Evolutionary conservation across 2,797 vertebrate genomes (phyloP).

Genomic region (Scomberomorus guttatus): DNA sequence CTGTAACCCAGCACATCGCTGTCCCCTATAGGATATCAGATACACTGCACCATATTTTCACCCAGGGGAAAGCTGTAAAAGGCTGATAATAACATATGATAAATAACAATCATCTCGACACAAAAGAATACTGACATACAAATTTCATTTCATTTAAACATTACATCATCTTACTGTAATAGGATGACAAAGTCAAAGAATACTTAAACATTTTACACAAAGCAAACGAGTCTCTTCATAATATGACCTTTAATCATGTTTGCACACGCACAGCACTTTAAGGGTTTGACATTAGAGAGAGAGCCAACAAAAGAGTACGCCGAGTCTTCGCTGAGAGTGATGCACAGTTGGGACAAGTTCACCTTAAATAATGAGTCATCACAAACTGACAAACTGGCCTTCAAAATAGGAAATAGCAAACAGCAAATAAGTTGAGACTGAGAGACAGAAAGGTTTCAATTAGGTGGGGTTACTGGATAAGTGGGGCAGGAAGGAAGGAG

Average conservation of each 20-base stretch:
- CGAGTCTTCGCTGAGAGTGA: not conserved
- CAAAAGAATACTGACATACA: not conserved
- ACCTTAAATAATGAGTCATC: too few relatives aligned
- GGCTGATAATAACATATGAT: not conserved
- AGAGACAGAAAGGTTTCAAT: too few relatives aligned
- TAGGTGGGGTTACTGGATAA: not conserved
- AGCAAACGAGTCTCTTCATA: not conserved
- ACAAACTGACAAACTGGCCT: too few relatives aligned
- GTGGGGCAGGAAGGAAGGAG: not conserved
- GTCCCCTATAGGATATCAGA: not conserved
- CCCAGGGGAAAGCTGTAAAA: not conserved
- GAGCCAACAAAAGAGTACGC: not conserved
- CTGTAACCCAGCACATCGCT: not conserved
- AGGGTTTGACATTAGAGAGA: not conserved
- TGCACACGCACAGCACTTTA: too few relatives aligned
- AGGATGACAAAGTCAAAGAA: not conserved
- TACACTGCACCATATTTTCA: slow-evolving; percentile 1
- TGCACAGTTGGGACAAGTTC: too few relatives aligned
- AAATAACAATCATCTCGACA: not conserved
- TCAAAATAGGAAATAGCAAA: too few relatives aligned
- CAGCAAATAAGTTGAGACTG: too few relatives aligned
- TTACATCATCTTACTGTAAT: not conserved
- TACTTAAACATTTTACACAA: not conserved
- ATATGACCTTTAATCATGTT: not conserved
- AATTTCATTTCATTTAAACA: not conserved